Conservation (phyloP, 2,888 invertebrate species). For the Ormyrus rosae region DNA sequence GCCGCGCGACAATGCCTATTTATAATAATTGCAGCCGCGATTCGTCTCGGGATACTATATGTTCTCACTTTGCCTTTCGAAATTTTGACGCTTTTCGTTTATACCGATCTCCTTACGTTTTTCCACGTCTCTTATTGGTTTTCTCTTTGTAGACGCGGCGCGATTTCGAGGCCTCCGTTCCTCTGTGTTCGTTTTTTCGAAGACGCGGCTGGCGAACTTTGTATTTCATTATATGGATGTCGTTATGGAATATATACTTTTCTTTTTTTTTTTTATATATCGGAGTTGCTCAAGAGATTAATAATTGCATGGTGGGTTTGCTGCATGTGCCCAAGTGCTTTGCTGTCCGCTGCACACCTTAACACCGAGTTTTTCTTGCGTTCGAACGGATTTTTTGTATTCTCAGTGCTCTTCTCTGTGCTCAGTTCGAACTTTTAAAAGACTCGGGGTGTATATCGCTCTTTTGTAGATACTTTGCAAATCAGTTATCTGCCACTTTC, state of each 20-base stretch:
- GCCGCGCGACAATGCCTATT: conserved; percentile 60
- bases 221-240: conserved; percentile 15
- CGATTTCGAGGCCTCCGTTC: no score
- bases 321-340: conserved; percentile 75
- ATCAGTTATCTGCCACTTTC: background rate
- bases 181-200: no score
- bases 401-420: background rate
- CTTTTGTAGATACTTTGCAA: conserved; percentile 21
- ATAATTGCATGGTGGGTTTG: conserved; percentile 72
- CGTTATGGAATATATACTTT: conserved; percentile 1
- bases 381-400: conserved; percentile 27
- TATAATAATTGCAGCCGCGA: conserved; percentile 42
- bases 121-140: no score
- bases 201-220: no score
- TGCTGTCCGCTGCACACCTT: conserved; percentile 70
- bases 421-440: conserved; percentile 36
- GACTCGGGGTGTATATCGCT: conserved; percentile 23
- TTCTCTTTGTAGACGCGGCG: no score
- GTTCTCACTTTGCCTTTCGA: no score
- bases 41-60: background rate
- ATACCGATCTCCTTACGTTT: no score
- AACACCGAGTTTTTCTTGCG: conserved; percentile 47
- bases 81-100: no score
- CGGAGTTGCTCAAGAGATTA: conserved; percentile 29
- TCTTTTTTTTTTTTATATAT: conserved; percentile 21